These are phyloP conservation scores for Chiloscyllium plagiosum DNA, from an alignment of 2,113 vertebrate species.

Conservation along the genomic window DNA sequence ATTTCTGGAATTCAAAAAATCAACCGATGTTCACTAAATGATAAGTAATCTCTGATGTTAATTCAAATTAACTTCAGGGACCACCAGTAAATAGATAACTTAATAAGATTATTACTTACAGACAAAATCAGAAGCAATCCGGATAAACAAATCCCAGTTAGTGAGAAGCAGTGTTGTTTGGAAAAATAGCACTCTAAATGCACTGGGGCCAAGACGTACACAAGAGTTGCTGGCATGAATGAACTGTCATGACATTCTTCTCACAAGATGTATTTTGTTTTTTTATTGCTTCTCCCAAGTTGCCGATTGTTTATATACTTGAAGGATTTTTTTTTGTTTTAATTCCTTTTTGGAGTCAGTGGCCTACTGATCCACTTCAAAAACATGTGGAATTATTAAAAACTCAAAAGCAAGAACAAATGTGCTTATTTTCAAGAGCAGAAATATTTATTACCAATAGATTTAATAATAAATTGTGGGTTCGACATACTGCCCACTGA, in stretches of 20 bases:
- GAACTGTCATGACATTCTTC: not conserved
- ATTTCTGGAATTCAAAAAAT: slow-evolving; percentile 23
- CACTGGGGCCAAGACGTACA: not conserved
- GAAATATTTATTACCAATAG: not conserved
- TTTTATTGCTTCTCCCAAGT: not conserved
- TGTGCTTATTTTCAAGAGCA: not conserved
- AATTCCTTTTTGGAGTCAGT: not conserved
- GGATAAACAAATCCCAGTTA: slow-evolving; percentile 14
- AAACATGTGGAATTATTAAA: slow-evolving; percentile 1
- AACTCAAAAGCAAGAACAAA: slow-evolving; percentile 18
- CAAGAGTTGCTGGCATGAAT: not conserved
- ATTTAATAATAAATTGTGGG: not conserved
- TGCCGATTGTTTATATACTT: not conserved
- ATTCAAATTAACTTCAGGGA: not conserved
- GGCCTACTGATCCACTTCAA: not conserved
- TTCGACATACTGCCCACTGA: not conserved
- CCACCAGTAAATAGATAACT: not conserved
- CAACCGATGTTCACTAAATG: not conserved
- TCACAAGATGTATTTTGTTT: slow-evolving; percentile 6
- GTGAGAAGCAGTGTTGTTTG: not conserved
- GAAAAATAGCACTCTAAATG: not conserved
- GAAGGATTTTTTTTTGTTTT: not conserved
- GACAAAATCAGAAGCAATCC: not conserved
- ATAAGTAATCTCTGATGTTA: not conserved
- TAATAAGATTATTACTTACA: not conserved